Conservation (phyloP, 2,888 invertebrate genomes). For the Mactromeris polynyma region DNA sequence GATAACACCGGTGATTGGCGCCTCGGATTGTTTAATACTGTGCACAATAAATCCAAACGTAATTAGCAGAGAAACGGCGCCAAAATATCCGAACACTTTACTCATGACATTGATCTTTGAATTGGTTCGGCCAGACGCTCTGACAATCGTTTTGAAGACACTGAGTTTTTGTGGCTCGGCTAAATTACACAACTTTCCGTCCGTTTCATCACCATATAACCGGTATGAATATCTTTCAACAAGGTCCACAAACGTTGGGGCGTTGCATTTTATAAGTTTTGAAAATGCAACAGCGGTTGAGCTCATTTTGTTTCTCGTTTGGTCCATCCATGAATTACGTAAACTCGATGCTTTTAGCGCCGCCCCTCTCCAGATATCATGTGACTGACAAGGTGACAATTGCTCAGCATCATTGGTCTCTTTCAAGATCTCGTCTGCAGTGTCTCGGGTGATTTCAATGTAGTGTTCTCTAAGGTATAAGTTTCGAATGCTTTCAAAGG, state of each 20-base stretch:
- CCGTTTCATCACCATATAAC: not conserved
- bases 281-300: conserved; percentile 51
- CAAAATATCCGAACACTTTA: conserved; percentile 34
- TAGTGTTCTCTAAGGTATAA: conserved; percentile 44
- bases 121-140: conserved; percentile 51
- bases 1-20: not conserved
- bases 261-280: conserved; percentile 49
- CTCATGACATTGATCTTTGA: conserved; percentile 43
- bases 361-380: conserved; percentile 49
- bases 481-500: conserved; percentile 49
- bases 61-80: conserved; percentile 30
- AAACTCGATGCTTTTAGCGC: conserved; percentile 43
- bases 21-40: not conserved
- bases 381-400: conserved; percentile 48
- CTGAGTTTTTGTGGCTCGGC: not conserved
- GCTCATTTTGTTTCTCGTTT: conserved; percentile 43
- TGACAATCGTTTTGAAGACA: conserved; percentile 45
- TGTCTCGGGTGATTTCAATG: conserved; percentile 36
- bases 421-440: conserved; percentile 32
- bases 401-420: conserved; percentile 45
- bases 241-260: conserved; percentile 44
- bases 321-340: conserved; percentile 38
- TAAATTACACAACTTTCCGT: conserved; percentile 1
- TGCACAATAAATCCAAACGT: conserved; percentile 45
- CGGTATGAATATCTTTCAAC: conserved; percentile 28